Evolutionary conservation across 2,797 vertebrate genomes (phyloP).

Genomic region (Prionace glauca): DNA sequence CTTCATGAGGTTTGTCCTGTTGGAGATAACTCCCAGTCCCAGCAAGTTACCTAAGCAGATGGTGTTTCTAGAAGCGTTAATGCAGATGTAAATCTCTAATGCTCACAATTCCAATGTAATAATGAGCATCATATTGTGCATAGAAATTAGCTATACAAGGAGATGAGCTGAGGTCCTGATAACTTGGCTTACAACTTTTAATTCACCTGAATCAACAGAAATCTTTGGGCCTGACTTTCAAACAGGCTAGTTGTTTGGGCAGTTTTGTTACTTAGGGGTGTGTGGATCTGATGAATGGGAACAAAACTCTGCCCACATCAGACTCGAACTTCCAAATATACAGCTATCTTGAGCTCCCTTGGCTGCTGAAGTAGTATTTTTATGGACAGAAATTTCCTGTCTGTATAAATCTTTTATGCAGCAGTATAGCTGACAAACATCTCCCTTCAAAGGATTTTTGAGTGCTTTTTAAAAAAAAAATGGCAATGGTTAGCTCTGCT

Average conservation of each 20-base stretch:
- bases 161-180: neutral
- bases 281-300: neutral
- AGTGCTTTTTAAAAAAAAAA: neutral
- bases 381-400: neutral
- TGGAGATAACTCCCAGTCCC: neutral
- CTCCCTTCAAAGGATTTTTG: neutral
- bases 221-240: neutral
- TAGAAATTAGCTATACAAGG: neutral
- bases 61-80: neutral
- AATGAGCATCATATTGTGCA: neutral
- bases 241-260: neutral
- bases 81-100: neutral
- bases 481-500: too few species aligned
- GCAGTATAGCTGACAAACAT: neutral
- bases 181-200: neutral
- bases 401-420: neutral
- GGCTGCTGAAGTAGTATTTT: neutral
- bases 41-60: neutral
- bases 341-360: neutral
- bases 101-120: neutral
- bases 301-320: neutral
- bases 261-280: neutral
- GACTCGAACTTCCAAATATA: neutral
- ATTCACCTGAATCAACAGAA: neutral
- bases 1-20: constrained; percentile 75